Base-by-base conservation (phyloP, 2,113 vertebrate genomes). In the Hemiscyllium ocellatum region DNA sequence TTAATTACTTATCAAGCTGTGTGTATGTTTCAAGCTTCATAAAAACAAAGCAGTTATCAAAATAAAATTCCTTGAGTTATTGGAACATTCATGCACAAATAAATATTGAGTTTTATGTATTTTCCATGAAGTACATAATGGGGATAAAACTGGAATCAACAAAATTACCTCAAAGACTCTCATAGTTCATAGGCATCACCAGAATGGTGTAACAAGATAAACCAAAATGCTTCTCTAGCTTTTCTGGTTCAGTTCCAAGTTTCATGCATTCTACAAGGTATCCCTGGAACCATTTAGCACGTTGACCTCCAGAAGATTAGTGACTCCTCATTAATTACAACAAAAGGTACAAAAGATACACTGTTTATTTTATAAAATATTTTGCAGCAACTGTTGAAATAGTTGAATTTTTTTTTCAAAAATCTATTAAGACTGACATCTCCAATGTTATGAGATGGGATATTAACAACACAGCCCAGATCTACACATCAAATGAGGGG, bases 401-500 rank as follows among this genome's bases (percentile, higher is more conserved):
- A 95, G 94, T 72, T 29, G 69, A 95, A 52, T 69, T 72, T 26
- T 19, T 17, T 72, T 47, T 1, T 1, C n/a, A 72, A 70, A 95
- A 95, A 72, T 50, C 42, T 26, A 72, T 72, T 95, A 95, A 95
- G 94, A 70, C 68, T 95, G 68, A 72, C 47, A 69, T 72, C 42
- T 95, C 94, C 68, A 26, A 50, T 95, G 94, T 95, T 95, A 95
- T 95, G 94, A 95, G 69, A 95, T 95, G 94, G 24, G 94, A 50
- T 95, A 95, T 95, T 95, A 96, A 95, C 96, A 96, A 96, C 96
- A 97, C 95, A 96, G 97, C 94, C 96, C 96, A 96, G 95, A 97
- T 96, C 97, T 96, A 96, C 97, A 97, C 96, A 96, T 97, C 96
- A 95, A 96, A 96, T 96, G 96, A 96, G 96, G 96, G 97, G 95